phyloP scores from a whole-genome alignment of 2,797 vertebrate genomes.

The Microchirus variegatus region DNA sequence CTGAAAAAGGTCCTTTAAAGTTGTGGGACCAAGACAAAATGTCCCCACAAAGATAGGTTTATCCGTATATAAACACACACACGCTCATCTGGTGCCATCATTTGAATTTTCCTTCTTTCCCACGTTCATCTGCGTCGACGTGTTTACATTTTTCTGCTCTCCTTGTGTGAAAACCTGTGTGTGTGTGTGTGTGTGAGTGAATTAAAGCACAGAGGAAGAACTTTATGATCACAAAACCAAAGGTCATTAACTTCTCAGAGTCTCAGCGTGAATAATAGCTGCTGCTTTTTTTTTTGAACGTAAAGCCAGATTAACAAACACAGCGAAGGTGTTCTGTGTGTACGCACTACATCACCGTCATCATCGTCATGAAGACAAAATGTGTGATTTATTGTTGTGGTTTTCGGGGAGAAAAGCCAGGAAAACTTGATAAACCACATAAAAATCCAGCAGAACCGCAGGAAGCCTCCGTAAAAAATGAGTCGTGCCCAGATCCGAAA shows the following conservation, averaged over 20 bases:
- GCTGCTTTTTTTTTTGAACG: constrained; percentile 3
- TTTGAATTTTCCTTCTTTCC: constrained; percentile 30
- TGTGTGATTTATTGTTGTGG: constrained; percentile 72
- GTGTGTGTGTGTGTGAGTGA: constrained; percentile 2
- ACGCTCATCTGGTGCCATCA: constrained; percentile 13
- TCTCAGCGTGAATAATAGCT: constrained; percentile 16
- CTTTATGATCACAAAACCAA: background rate
- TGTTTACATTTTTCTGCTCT: constrained; percentile 56
- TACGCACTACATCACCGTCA: constrained; percentile 33
- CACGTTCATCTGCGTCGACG: constrained; percentile 42
- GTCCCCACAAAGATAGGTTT: too few species aligned
- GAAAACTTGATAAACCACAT: constrained; percentile 80
- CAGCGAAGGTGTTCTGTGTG: constrained; percentile 46
- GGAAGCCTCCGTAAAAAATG: constrained; percentile 77
- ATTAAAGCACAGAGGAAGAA: constrained; percentile 25
- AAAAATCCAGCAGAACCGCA: constrained; percentile 77
- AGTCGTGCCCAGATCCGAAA: constrained; percentile 79
- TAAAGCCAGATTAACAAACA: constrained; percentile 16
- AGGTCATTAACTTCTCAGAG: background rate
- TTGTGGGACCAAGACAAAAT: too few species aligned
- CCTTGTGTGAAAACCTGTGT: constrained; percentile 21
- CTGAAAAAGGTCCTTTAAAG: too few species aligned
- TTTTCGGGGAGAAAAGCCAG: constrained; percentile 69
- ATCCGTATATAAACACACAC: too few species aligned
- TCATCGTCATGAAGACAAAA: constrained; percentile 50